phyloP scores from a whole-genome alignment of 1,140 invertebrate genomes.

The Aplysia californica region DNA sequence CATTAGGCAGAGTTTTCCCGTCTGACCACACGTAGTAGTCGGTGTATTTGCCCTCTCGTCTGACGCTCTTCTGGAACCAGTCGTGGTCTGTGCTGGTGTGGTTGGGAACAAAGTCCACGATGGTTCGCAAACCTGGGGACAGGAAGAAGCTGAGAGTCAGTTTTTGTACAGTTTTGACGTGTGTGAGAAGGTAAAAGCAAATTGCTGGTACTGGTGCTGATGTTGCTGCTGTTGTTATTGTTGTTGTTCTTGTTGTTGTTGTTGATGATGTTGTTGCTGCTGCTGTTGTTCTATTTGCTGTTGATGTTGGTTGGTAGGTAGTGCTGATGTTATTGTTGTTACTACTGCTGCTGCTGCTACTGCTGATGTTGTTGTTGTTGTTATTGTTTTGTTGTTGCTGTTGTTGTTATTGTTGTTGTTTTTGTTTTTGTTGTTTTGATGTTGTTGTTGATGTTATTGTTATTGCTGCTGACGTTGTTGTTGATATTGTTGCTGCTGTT shows the following conservation, averaged over 20 bases:
- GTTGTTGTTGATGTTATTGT: no score
- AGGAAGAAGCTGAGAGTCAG: not conserved
- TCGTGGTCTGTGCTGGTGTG: slow-evolving; percentile 83
- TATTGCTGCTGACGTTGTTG: no score
- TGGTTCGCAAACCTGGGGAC: slow-evolving; percentile 78
- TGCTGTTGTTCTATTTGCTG: no score
- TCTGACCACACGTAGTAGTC: slow-evolving; percentile 86
- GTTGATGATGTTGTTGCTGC: no score
- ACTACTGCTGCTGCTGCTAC: no score
- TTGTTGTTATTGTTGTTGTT: no score
- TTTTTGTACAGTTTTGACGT: not conserved
- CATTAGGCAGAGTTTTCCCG: slow-evolving; percentile 57
- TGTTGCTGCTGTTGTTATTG: not conserved
- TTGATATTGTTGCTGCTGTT: no score
- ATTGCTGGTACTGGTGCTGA: not conserved
- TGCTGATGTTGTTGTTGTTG: no score
- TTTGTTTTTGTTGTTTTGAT: no score
- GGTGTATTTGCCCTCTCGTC: slow-evolving; percentile 53
- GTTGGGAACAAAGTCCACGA: slow-evolving; percentile 89
- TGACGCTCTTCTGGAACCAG: slow-evolving; percentile 82
- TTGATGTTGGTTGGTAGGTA: no score
- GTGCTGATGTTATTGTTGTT: no score
- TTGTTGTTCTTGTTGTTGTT: not conserved
- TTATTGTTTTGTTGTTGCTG: no score
- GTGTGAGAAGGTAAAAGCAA: not conserved